Evolutionary conservation across 1,140 invertebrate species (phyloP).

Genomic region (Orussus abietinus): DNA sequence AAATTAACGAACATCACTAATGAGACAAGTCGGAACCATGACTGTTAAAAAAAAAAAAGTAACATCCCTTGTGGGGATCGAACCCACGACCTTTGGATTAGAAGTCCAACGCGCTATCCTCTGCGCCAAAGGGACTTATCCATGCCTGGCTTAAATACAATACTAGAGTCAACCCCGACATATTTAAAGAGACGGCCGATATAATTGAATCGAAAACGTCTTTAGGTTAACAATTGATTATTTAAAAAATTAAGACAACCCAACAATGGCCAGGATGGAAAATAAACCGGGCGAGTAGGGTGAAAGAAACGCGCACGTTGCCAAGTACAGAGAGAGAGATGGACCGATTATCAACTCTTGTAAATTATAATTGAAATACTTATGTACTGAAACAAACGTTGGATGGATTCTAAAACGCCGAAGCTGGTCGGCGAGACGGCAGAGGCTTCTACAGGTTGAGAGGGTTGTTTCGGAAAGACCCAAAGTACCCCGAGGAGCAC

Average conservation of each 20-base stretch:
- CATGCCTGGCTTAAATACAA: not conserved
- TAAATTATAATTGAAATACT: not conserved
- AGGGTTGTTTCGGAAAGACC: slow-evolving; percentile 23
- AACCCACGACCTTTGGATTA: slow-evolving; percentile 61
- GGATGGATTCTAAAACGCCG: slow-evolving; percentile 17
- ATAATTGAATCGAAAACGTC: no score
- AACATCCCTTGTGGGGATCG: slow-evolving; percentile 59
- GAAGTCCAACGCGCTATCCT: slow-evolving; percentile 59
- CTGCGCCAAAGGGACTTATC: slow-evolving; percentile 55
- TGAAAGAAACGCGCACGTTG: no score
- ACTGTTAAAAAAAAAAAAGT: slow-evolving; percentile 26
- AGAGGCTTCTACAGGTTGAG: slow-evolving; percentile 2
- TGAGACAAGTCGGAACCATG: no score
- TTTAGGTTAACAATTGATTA: no score
- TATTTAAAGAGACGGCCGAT: no score
- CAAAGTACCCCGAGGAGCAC: slow-evolving; percentile 20
- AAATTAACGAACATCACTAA: not conserved
- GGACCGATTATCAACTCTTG: no score
- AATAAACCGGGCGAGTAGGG: no score
- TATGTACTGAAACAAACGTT: slow-evolving; percentile 17
- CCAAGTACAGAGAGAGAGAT: no score
- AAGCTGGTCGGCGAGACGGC: slow-evolving; percentile 1
- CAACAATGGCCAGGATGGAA: no score
- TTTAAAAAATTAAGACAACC: no score
- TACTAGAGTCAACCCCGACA: no score